Conservation (phyloP, 2,797 vertebrate species). For the Halcyon leucocephala region DNA sequence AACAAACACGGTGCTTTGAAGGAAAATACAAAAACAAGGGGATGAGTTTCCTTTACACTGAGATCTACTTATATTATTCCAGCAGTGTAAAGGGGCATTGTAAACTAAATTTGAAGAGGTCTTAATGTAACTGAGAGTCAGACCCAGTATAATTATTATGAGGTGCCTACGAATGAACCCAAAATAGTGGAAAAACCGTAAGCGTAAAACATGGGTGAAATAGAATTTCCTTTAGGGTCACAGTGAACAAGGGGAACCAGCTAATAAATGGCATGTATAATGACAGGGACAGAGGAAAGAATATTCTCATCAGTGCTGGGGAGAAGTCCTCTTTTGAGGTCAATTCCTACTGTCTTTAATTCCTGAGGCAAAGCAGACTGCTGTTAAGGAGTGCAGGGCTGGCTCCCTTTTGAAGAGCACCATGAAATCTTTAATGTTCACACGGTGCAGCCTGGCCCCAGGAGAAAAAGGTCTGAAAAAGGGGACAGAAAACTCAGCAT, state of each 20-base stretch:
- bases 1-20: neutral
- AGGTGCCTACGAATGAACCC: neutral
- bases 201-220: neutral
- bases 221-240: neutral
- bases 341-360: neutral
- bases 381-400: neutral
- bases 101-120: neutral
- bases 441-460: neutral
- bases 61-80: neutral
- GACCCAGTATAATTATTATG: neutral
- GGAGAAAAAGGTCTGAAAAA: slow-evolving; percentile 5
- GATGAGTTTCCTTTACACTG: neutral
- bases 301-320: neutral
- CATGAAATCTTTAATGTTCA: slow-evolving; percentile 27
- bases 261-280: neutral
- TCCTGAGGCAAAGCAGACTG: neutral
- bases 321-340: neutral
- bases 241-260: neutral
- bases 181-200: neutral
- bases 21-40: neutral
- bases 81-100: neutral
- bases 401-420: slow-evolving; percentile 12
- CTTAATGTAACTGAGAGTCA: neutral
- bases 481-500: neutral
- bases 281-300: neutral